Conservation (phyloP, 1,140 invertebrate genomes). For the Aphaenogaster rudis region DNA sequence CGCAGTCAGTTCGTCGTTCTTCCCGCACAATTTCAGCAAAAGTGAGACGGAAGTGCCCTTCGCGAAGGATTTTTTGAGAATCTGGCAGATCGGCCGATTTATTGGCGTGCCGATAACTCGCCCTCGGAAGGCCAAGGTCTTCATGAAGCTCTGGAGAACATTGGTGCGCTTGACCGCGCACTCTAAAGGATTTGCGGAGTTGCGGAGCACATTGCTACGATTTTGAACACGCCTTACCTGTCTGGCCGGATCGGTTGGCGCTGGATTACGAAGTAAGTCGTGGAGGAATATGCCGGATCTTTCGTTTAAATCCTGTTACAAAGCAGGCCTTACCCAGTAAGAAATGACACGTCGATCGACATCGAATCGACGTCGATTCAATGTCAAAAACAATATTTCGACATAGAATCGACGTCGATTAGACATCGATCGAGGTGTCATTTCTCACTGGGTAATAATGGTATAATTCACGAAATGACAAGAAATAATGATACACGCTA, state of each 20-base stretch:
- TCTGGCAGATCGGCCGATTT: not conserved
- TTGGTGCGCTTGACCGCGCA: not conserved
- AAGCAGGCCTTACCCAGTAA: not conserved
- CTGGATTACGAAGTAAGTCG: constrained; percentile 40
- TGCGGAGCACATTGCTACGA: not conserved
- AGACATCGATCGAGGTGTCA: too few relatives aligned
- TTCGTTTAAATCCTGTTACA: not conserved
- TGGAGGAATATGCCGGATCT: not conserved
- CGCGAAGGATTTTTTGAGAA: not conserved
- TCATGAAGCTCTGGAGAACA: constrained; percentile 7
- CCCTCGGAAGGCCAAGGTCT: not conserved
- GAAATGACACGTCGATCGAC: too few relatives aligned
- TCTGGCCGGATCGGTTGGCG: not conserved
- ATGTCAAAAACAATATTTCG: too few relatives aligned
- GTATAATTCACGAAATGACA: not conserved
- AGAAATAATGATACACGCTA: too few relatives aligned
- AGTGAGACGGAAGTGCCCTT: not conserved
- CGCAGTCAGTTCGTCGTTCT: not conserved
- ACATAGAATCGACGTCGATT: too few relatives aligned
- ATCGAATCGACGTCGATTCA: too few relatives aligned
- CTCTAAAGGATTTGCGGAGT: not conserved
- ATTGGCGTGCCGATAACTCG: not conserved
- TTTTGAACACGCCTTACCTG: constrained; percentile 11
- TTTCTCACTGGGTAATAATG: not conserved
- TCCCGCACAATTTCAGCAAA: not conserved